Evolutionary conservation across 2,797 vertebrate species (phyloP), one percentile per base, ranked within the genome.

Genomic region (Pseudopleuronectes americanus): DNA sequence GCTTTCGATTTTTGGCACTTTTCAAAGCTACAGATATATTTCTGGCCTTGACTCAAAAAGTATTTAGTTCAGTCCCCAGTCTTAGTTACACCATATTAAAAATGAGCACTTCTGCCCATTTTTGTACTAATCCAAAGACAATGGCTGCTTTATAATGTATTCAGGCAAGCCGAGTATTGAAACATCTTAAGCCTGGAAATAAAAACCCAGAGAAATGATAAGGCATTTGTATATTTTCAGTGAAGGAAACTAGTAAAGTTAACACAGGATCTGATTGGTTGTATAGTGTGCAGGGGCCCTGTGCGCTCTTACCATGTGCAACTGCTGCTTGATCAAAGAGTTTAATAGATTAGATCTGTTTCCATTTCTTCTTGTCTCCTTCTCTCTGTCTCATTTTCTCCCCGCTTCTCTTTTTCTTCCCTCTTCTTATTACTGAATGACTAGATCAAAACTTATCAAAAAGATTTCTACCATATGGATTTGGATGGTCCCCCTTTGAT

Each of bases 281-380:
- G 24, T 60, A 84, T 91, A 69, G 86, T 86, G 56, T 92, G 88
- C 81, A 62, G 57, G 57, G 71, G 83, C 74, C 54, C 64, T 58
- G 74, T 70, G 56, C 38, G 68, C 74, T 74, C 71, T 80, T 64
- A 78, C 71, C 79, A 82, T 71, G 66, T 73, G 65, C 65, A 78
- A 74, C 75, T 80, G 66, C 81, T 80, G 74, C 80, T 79, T 89
- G 84, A 94, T 91, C 89, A 92, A 90, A 92, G 84, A 62, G 71
- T 88, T 74, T 74, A 87, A 91, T 83, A 81, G 88, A 90, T 90
- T 71, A 71, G 79, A 91, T 91, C 77, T 87, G 84, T 84, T 82
- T 86, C 71, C 74, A 56, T 84, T 82, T 84, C 57, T 78, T 64
- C 55, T 61, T 62, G 57, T 84, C 65, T 86, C 47, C 53, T 58